Conservation (phyloP, 2,888 invertebrate species). For the Trichopria drosophilae region DNA sequence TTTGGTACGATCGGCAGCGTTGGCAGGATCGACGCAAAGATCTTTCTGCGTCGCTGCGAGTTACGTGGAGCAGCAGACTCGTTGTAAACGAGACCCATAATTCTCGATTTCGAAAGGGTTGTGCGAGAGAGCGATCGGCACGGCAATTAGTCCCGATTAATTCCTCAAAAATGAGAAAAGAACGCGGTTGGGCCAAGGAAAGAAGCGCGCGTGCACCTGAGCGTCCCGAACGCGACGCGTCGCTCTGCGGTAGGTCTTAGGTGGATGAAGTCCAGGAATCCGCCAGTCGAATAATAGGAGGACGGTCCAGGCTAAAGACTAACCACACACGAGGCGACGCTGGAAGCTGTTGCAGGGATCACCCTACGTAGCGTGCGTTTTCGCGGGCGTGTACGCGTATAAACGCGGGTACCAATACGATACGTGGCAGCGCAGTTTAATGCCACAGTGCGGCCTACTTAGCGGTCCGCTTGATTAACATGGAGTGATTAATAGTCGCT, state of each 20-base stretch:
- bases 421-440: constrained; percentile 47
- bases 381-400: not conserved
- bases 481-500: constrained; percentile 54
- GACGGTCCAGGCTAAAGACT: constrained; percentile 36
- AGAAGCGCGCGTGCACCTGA: constrained; percentile 11
- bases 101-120: constrained; percentile 29
- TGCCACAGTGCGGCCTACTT: constrained; percentile 53
- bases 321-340: constrained; percentile 37
- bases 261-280: constrained; percentile 27
- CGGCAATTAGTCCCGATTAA: constrained; percentile 50
- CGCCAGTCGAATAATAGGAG: constrained; percentile 44
- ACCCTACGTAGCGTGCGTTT: not conserved
- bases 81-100: constrained; percentile 40
- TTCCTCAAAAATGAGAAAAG: constrained; percentile 45
- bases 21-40: too few species aligned
- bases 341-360: constrained; percentile 11
- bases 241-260: constrained; percentile 50
- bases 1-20: too few species aligned
- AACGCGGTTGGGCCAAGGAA: too few species aligned
- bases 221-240: constrained; percentile 25
- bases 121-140: constrained; percentile 33
- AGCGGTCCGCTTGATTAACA: constrained; percentile 54
- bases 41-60: too few species aligned
- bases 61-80: too few species aligned
- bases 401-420: constrained; percentile 25